Conservation (phyloP, 1,140 invertebrate species). For the Acromyrmex heyeri region DNA sequence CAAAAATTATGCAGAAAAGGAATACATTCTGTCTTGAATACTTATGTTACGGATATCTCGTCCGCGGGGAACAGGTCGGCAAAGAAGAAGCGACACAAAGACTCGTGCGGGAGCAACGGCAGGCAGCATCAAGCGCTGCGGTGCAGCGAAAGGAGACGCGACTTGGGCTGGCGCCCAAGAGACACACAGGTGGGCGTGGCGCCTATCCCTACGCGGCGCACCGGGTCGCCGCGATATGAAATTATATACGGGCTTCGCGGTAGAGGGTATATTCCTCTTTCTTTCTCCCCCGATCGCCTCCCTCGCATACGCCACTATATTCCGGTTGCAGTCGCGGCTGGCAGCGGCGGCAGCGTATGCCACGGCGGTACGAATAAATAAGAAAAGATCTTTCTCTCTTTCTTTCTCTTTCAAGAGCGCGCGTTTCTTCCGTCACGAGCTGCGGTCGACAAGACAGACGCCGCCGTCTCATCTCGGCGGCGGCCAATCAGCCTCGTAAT, state of each 20-base stretch:
- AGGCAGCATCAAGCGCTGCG: conserved; percentile 57
- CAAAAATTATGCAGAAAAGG: not conserved
- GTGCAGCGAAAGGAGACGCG: conserved; percentile 68
- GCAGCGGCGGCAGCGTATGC: conserved; percentile 61
- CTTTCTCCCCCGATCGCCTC: conserved; percentile 50
- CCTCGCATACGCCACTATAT: conserved; percentile 54
- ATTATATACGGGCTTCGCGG: conserved; percentile 78
- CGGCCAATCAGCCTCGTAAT: conserved; percentile 84
- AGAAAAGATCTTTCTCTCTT: conserved; percentile 75
- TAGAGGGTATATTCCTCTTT: conserved; percentile 62
- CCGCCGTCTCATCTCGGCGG: conserved; percentile 83
- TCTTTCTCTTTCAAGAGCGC: conserved; percentile 27
- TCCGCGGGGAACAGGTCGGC: conserved; percentile 1
- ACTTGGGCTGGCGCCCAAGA: conserved; percentile 70
- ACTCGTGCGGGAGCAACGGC: conserved; percentile 22
- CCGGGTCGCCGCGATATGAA: conserved; percentile 79
- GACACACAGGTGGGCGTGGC: conserved; percentile 82
- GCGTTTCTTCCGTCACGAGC: conserved; percentile 83
- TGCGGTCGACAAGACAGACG: conserved; percentile 81
- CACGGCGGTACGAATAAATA: conserved; percentile 78
- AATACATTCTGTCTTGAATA: not conserved
- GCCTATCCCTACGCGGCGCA: conserved; percentile 81
- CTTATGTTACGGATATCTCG: not conserved
- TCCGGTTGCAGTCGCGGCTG: conserved; percentile 69
- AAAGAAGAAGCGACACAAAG: conserved; percentile 33